Conservation (phyloP, 2,888 invertebrate genomes). For the Pammene fasciana region DNA sequence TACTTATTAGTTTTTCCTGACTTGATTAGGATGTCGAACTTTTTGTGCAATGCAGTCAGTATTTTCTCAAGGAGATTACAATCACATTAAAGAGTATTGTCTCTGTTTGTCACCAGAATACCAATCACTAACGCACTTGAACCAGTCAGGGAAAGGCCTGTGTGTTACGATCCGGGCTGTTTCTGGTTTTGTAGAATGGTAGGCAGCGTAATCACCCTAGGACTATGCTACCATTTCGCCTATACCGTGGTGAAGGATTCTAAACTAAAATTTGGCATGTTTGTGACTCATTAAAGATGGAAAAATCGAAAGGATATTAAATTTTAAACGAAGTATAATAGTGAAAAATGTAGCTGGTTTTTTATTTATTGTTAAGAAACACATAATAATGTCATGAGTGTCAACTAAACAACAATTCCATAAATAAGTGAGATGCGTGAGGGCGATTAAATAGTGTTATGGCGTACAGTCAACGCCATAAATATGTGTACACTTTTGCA, state of each 20-base stretch:
- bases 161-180: slow-evolving; percentile 31
- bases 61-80: no score
- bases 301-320: not conserved
- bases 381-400: no score
- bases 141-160: slow-evolving; percentile 1
- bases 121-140: not conserved
- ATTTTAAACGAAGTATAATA: not conserved
- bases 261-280: slow-evolving; percentile 42
- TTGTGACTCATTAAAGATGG: slow-evolving; percentile 29
- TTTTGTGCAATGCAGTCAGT: no score
- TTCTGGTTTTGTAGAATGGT: slow-evolving; percentile 41
- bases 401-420: no score
- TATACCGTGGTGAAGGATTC: slow-evolving; percentile 40
- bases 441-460: no score
- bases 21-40: no score
- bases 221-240: slow-evolving; percentile 41
- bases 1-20: no score
- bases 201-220: slow-evolving; percentile 31
- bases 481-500: no score
- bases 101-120: slow-evolving; percentile 13
- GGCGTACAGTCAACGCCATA: no score
- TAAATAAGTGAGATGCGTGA: no score
- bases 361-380: not conserved
- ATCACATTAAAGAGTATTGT: not conserved
- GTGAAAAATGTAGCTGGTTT: not conserved